Evolutionary conservation across 1,140 invertebrate species (phyloP).

Genomic region (Drosophila bocki): DNA sequence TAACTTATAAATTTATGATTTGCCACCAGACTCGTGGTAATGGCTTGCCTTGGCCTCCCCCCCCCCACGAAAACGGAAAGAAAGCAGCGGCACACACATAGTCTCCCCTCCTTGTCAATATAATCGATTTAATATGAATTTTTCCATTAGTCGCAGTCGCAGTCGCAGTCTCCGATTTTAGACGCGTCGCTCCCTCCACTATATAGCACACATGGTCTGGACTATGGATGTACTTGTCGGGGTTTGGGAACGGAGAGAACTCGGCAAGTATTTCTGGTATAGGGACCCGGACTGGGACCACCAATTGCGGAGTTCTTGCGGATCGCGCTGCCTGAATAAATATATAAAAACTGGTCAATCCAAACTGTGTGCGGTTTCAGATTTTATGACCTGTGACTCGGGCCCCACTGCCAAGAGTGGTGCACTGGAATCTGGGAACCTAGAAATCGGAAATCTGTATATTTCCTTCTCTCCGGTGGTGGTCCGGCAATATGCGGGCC

Average conservation of each 20-base stretch:
- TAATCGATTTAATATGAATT: conserved; percentile 83
- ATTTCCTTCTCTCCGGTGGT: conserved; percentile 40
- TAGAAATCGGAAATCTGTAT: not conserved
- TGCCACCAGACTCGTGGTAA: conserved; percentile 12
- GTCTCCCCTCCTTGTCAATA: conserved; percentile 65
- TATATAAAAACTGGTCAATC: conserved; percentile 66
- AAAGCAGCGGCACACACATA: not conserved
- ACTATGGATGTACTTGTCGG: not conserved
- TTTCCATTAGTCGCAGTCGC: conserved; percentile 78
- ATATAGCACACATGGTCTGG: conserved; percentile 24
- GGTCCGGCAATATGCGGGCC: conserved; percentile 36
- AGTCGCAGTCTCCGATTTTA: conserved; percentile 56
- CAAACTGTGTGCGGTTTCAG: conserved; percentile 60
- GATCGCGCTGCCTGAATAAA: conserved; percentile 57
- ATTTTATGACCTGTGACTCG: conserved; percentile 59
- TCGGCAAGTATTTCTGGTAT: conserved; percentile 48
- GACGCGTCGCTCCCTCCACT: conserved; percentile 33
- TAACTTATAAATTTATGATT: conserved; percentile 70
- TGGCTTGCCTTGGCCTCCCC: conserved; percentile 19
- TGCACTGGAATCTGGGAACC: not conserved
- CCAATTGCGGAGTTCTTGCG: conserved; percentile 57
- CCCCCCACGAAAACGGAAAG: not conserved
- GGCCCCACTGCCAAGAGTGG: not conserved
- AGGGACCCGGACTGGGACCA: conserved; percentile 34
- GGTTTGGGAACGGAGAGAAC: not conserved